Conservation (phyloP, 92 coral and sea anemone species). For the Plumapathes pennacea region DNA sequence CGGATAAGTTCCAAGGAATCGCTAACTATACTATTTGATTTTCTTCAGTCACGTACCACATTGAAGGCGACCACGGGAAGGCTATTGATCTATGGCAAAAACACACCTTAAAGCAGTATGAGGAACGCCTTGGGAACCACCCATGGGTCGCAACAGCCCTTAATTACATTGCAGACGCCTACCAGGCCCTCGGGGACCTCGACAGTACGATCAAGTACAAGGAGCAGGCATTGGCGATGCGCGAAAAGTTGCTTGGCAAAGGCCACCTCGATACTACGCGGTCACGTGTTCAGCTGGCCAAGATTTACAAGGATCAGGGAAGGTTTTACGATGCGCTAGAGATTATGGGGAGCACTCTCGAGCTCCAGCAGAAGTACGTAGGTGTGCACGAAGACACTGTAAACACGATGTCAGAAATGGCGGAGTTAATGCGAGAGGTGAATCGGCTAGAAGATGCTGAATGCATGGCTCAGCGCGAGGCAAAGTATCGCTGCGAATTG, state of each 20-base stretch:
- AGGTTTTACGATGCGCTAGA: slow-evolving; percentile 10
- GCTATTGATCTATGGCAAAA: too few species aligned
- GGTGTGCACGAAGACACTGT: slow-evolving; percentile 29
- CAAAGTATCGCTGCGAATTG: too few species aligned
- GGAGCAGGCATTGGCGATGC: too few species aligned
- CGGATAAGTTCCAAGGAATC: too few species aligned
- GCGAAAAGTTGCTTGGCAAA: too few species aligned
- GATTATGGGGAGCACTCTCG: slow-evolving; percentile 8
- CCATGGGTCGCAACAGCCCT: slow-evolving; percentile 6
- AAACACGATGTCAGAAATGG: slow-evolving; percentile 16
- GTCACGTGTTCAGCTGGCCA: background rate
- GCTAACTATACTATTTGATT: too few species aligned
- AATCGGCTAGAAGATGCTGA: too few species aligned
- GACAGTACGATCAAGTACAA: slow-evolving; percentile 6
- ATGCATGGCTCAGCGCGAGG: too few species aligned
- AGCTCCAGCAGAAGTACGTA: slow-evolving; percentile 16
- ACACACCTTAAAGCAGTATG: too few species aligned
- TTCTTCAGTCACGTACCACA: too few species aligned
- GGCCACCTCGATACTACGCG: slow-evolving; percentile 11
- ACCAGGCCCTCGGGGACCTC: background rate
- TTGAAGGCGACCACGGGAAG: too few species aligned
- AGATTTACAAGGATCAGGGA: background rate
- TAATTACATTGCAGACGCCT: background rate
- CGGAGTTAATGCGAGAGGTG: too few species aligned
- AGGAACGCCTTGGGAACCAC: background rate